Percentiles rank a stretch among this genome's conserved stretches.
phyloP scores from a whole-genome alignment of 92 coral and sea anemone genomes.

The Metridium senile region DNA sequence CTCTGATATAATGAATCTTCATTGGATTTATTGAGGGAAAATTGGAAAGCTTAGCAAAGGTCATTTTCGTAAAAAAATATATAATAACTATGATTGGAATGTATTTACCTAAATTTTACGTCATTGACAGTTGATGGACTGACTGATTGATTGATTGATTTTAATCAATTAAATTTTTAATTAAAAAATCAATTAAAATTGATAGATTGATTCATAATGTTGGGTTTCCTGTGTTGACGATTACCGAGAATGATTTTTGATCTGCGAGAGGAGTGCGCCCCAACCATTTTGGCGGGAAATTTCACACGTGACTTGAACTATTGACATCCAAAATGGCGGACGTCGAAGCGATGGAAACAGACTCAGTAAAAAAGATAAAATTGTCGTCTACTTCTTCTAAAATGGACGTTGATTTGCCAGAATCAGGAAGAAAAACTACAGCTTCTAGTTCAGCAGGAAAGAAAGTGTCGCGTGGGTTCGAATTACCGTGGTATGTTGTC shows the following conservation, averaged over 20 bases:
- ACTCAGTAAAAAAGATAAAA: conserved; percentile 24
- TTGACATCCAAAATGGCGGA: conserved; percentile 98
- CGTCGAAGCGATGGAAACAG: conserved; percentile 81
- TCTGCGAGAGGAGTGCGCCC: neutral
- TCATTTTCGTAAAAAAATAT: no score
- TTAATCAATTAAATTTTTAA: no score
- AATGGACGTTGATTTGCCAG: conserved; percentile 73
- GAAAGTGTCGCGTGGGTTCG: conserved; percentile 75
- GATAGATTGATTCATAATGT: neutral
- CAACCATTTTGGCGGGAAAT: conserved; percentile 84
- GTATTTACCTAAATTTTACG: no score
- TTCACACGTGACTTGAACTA: conserved; percentile 68
- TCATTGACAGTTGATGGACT: neutral
- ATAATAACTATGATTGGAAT: no score
- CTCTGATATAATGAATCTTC: no score
- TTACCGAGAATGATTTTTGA: neutral
- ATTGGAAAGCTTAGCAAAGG: no score
- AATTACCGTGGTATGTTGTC: conserved; percentile 90
- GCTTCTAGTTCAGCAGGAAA: conserved; percentile 37
- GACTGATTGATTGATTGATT: neutral
- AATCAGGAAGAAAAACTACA: conserved; percentile 23
- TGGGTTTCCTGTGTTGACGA: neutral
- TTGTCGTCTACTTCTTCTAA: conserved; percentile 34
- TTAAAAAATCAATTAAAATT: neutral
- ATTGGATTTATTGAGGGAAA: no score